Percentiles rank a stretch among this genome's conserved stretches.
phyloP scores from a whole-genome alignment of 2,113 vertebrate species.

The Monopterus albus region DNA sequence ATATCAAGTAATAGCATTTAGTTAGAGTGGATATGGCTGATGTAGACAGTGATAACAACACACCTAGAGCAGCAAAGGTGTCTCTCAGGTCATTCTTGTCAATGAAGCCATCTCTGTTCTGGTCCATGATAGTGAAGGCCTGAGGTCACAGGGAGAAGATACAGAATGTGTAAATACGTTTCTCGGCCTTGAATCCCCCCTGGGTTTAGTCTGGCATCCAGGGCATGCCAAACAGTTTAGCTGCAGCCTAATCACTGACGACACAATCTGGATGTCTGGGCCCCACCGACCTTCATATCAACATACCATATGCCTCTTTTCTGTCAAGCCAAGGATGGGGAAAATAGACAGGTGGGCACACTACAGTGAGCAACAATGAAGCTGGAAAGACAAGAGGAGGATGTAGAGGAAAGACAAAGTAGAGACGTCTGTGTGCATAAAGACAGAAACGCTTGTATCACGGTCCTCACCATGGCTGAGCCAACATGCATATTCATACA shows the following conservation, averaged over 20 bases:
- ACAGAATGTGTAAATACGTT: not conserved
- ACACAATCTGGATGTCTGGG: conserved; percentile 66
- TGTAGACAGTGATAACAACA: conserved; percentile 2
- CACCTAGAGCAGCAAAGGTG: conserved; percentile 94
- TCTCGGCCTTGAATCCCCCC: not conserved
- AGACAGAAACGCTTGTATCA: not conserved
- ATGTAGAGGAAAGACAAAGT: conserved; percentile 18
- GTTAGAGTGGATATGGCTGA: not conserved
- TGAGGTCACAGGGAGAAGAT: conserved; percentile 49
- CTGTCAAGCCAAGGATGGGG: conserved; percentile 27
- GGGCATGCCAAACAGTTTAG: conserved; percentile 64
- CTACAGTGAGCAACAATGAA: conserved; percentile 57
- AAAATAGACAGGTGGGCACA: conserved; percentile 73
- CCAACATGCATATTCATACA: not conserved
- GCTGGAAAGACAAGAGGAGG: conserved; percentile 21
- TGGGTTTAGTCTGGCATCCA: conserved; percentile 55
- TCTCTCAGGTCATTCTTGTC: conserved; percentile 96
- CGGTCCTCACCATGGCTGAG: not conserved
- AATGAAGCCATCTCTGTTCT: conserved; percentile 96
- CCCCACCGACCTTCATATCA: conserved; percentile 60
- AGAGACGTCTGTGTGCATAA: not conserved
- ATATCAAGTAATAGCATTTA: not conserved
- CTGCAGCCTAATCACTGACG: conserved; percentile 71
- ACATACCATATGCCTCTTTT: conserved; percentile 54
- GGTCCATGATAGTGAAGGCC: conserved; percentile 99